phyloP scores from a whole-genome alignment of 1,140 invertebrate genomes.

The Euwallacea similis region DNA sequence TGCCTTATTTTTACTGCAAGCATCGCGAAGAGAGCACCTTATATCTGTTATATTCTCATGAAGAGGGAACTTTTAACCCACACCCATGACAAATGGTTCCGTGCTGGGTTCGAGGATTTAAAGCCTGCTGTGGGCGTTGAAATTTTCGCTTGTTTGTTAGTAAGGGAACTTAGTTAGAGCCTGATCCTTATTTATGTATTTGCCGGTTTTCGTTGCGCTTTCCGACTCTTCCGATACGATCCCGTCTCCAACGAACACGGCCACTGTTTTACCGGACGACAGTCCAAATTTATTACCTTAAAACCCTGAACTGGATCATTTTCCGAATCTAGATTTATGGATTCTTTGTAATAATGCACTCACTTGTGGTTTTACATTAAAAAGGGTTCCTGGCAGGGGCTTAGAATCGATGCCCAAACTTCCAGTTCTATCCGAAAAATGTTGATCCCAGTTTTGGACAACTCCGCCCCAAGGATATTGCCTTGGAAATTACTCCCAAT shows the following conservation, averaged over 20 bases:
- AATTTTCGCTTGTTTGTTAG: slow-evolving; percentile 36
- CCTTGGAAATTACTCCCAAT: too few relatives aligned
- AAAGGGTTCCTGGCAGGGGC: too few relatives aligned
- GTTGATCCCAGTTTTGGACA: too few relatives aligned
- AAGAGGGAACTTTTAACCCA: too few relatives aligned
- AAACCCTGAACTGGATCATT: slow-evolving; percentile 10
- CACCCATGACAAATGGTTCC: not conserved
- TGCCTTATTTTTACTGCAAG: too few relatives aligned
- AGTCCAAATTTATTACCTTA: slow-evolving; percentile 18
- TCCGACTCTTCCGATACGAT: slow-evolving; percentile 15
- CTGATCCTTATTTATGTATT: slow-evolving; percentile 34
- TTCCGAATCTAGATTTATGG: not conserved
- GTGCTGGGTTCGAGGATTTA: slow-evolving; percentile 21
- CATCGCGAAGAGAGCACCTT: too few relatives aligned
- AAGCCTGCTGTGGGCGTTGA: slow-evolving; percentile 31
- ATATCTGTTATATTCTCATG: too few relatives aligned
- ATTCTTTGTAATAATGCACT: too few relatives aligned
- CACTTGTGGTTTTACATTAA: too few relatives aligned
- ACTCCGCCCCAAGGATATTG: too few relatives aligned
- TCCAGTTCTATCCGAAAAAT: too few relatives aligned
- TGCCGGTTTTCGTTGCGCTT: slow-evolving; percentile 23
- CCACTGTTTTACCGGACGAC: slow-evolving; percentile 15
- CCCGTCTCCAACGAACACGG: not conserved
- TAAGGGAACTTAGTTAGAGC: slow-evolving; percentile 19
- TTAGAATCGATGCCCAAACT: too few relatives aligned